These are phyloP conservation scores for Ditula angustiorana DNA, from an alignment of 2,888 invertebrate species.

Conservation along the genomic window DNA sequence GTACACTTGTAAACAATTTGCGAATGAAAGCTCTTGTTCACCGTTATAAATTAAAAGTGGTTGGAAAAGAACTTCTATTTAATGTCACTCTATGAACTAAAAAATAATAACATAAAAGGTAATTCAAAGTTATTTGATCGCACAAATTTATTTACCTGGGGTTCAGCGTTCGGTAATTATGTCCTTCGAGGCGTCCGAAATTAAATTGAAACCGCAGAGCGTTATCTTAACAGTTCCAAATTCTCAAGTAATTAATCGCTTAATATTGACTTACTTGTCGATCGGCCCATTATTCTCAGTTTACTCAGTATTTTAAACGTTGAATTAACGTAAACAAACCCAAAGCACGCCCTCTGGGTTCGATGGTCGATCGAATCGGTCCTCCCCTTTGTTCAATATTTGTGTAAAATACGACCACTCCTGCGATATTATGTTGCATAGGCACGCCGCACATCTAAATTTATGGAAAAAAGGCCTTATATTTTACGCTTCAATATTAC, in stretches of 20 bases:
- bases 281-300: constrained; percentile 16
- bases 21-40: too few relatives aligned
- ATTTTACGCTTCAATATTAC: neutral
- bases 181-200: constrained; percentile 4
- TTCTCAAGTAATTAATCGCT: constrained; percentile 18
- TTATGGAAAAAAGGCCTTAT: neutral
- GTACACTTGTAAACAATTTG: too few relatives aligned
- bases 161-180: neutral
- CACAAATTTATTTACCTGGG: constrained; percentile 12
- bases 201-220: constrained; percentile 15
- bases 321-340: constrained; percentile 29
- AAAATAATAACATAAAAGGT: neutral
- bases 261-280: constrained; percentile 31
- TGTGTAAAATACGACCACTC: constrained; percentile 37
- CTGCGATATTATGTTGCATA: constrained; percentile 34
- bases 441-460: constrained; percentile 31
- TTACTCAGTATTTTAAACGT: constrained; percentile 20
- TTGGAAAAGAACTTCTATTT: neutral
- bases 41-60: too few relatives aligned
- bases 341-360: constrained; percentile 5
- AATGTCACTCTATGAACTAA: neutral
- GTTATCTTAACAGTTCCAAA: constrained; percentile 24
- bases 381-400: constrained; percentile 38
- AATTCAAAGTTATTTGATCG: neutral
- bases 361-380: constrained; percentile 17